phyloP scores from a whole-genome alignment of 2,888 invertebrate species.

The Eristalis tenax region DNA sequence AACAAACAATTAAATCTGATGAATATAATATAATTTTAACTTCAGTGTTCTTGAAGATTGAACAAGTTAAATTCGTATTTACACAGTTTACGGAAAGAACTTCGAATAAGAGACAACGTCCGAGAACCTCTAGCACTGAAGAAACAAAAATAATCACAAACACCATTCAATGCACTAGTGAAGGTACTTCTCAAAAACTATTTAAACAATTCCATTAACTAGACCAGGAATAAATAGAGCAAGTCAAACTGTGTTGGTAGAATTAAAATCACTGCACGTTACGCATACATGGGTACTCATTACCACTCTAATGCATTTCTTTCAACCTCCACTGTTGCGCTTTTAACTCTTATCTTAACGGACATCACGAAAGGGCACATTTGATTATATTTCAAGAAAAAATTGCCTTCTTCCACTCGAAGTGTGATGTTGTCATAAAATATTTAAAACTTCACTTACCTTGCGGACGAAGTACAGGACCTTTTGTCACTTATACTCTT shows the following conservation, averaged over 20 bases:
- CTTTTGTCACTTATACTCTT: conserved; percentile 88
- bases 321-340: background rate
- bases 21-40: too few relatives aligned
- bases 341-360: background rate
- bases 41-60: too few relatives aligned
- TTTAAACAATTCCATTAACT: background rate
- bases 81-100: too few relatives aligned
- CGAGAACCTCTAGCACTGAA: background rate
- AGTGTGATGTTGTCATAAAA: too few relatives aligned
- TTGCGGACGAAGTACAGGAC: conserved; percentile 82
- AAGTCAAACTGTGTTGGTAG: background rate
- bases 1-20: too few relatives aligned
- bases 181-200: background rate
- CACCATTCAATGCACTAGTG: background rate
- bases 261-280: conserved; percentile 1
- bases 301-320: background rate
- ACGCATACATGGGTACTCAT: background rate
- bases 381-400: background rate
- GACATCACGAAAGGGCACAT: background rate
- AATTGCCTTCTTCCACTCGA: too few relatives aligned
- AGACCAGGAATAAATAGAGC: background rate
- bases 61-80: too few relatives aligned
- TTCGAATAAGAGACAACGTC: too few relatives aligned
- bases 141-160: background rate
- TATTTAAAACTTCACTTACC: conserved; percentile 76